phyloP scores from a whole-genome alignment of 2,888 invertebrate species.

The Griposia aprilina region DNA sequence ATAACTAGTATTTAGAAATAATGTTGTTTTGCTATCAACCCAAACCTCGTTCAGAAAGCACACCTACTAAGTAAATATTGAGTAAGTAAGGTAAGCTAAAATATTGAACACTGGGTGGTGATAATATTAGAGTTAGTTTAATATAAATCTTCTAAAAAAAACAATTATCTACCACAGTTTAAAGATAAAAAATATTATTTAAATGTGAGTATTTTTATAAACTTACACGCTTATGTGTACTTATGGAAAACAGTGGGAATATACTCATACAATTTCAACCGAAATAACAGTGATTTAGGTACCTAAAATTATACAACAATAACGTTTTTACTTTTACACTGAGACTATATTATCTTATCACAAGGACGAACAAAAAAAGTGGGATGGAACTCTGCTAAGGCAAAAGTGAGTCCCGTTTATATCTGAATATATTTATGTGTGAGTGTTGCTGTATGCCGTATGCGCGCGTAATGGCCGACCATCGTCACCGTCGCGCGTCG shows the following conservation, averaged over 20 bases:
- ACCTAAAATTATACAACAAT: constrained; percentile 26
- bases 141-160: background rate
- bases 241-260: background rate
- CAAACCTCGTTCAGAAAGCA: too few relatives aligned
- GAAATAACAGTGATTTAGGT: constrained; percentile 10
- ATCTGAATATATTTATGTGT: too few relatives aligned
- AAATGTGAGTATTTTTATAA: background rate
- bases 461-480: too few relatives aligned
- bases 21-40: background rate
- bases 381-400: too few relatives aligned
- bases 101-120: too few relatives aligned
- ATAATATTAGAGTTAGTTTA: background rate
- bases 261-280: background rate
- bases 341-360: background rate
- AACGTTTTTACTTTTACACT: constrained; percentile 2
- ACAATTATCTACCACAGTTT: background rate
- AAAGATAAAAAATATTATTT: background rate
- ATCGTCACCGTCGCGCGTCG: too few relatives aligned
- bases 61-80: background rate
- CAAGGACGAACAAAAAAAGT: too few relatives aligned
- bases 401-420: too few relatives aligned
- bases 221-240: background rate
- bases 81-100: too few relatives aligned
- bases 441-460: too few relatives aligned
- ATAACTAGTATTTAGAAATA: background rate